Base-by-base conservation (phyloP, 1,140 invertebrate species). In the Drosophila pachea region DNA sequence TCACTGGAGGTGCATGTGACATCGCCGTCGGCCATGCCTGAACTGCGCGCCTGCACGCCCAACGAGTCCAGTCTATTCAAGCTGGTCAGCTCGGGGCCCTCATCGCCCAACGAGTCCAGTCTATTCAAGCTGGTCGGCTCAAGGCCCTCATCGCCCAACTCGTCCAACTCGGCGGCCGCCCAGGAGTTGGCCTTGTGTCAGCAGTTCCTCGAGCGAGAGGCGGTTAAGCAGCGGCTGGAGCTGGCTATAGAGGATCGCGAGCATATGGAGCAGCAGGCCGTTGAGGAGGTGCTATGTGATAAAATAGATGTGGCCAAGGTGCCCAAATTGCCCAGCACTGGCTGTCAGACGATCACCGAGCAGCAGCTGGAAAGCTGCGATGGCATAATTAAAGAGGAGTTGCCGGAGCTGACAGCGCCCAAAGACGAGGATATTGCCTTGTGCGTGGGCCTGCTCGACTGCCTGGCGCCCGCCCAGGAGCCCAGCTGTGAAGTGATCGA, bases 41-140 rank as follows among this genome's bases (percentile, higher is more conserved):
- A 66, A 3, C 40, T 88, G 0, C 63, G 75, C 11, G 38, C 66
- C 7, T 88, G 84, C 38, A 36, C 68, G 4, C 81, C 87, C 11
- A 88, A 88, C 56, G 81, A 86, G 36, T 88, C 87, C 9, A 87
- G 77, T 36, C 73, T 88, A 0, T 88, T 87, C 7, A 88, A 86
- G 48, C 16, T 88, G 42, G 75, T 78, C 7, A 59, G 68, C n/a
- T 82, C 84, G 2, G 64, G 79, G 9, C 79, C 87, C 12, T 73
- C 68, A 5, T 84, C 86, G n/a, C 87, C 86, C 1, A 88, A 88
- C 56, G 81, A 86, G 36, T 88, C 87, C 9, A 87, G 77, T 36
- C 73, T 88, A 0, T 88, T 87, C 7, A 88, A 86, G 48, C 16
- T 88, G 42, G 75, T 78, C 7, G 59, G 68, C n/a, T 82, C 84